These are phyloP conservation scores for Dendroctonus valens DNA, from an alignment of 1,140 invertebrate species.

Conservation along the genomic window DNA sequence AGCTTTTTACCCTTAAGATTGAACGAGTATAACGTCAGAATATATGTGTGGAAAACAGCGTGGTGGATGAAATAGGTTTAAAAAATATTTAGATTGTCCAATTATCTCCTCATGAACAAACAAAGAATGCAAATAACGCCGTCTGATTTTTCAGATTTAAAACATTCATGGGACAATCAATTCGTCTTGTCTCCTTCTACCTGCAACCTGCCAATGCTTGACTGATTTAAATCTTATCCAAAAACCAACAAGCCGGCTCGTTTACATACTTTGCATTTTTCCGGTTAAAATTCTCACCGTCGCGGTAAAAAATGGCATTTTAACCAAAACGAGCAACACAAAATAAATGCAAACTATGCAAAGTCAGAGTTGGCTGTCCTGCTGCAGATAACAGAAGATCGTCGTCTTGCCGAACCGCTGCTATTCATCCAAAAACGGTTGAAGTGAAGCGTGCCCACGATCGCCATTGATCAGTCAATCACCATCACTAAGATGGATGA, in stretches of 20 bases:
- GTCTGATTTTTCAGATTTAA: no score
- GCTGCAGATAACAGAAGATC: slow-evolving; percentile 13
- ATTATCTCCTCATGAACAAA: no score
- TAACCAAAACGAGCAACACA: neutral
- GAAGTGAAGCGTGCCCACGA: slow-evolving; percentile 32
- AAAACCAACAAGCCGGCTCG: slow-evolving; percentile 1
- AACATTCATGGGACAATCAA: neutral
- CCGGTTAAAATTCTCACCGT: slow-evolving; percentile 25
- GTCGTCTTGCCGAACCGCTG: neutral
- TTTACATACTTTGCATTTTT: slow-evolving; percentile 23
- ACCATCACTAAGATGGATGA: slow-evolving; percentile 31
- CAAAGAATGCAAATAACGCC: no score
- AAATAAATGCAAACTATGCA: slow-evolving; percentile 19
- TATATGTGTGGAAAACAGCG: no score
- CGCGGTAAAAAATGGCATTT: slow-evolving; percentile 12
- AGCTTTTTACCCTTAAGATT: no score
- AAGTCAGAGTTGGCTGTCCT: slow-evolving; percentile 10
- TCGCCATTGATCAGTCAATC: slow-evolving; percentile 36
- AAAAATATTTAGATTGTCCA: no score
- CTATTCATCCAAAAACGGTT: slow-evolving; percentile 11
- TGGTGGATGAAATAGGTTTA: no score
- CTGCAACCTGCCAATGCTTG: neutral
- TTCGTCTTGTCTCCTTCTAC: neutral
- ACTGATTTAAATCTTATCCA: slow-evolving; percentile 18
- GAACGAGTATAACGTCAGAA: no score